Evolutionary conservation across 2,113 vertebrate genomes (phyloP), one percentile per base, ranked within the genome.

Genomic region (Noctilio leporinus): DNA sequence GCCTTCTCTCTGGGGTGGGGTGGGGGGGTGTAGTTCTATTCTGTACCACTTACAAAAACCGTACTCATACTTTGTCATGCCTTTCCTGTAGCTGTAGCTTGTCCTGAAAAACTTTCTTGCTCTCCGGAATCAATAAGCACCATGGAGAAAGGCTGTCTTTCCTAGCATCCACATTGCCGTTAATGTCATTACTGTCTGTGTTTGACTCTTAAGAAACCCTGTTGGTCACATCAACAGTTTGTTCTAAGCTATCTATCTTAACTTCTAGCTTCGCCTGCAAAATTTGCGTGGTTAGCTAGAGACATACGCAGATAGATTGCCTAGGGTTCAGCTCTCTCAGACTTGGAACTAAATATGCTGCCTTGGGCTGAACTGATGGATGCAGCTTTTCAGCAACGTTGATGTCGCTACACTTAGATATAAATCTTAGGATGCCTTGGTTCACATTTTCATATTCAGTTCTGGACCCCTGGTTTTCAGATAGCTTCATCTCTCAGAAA

Each of bases 391-490:
- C 59, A 55, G 75, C 47, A 59, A n/a, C 62, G 76, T 70, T 65
- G 75, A 76, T 81, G 83, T 86, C n/a, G 88, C 75, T 86, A 12
- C 19, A 5, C 16, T 45, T 30, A 22, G 65, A 10, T n/a, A 62
- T 55, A 87, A 89, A 93, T 89, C 95, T 94, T 45, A 4, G 47
- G 3, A 7, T 76, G 64, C n/a, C 73, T 64, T 65, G 55, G 38
- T 77, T 83, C 93, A 80, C 80, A 22, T 90, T 96, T 94, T 84
- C 84, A 69, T 91, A 35, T 26, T 86, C 47, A 14, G 65, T 92
- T 94, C 81, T 89, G 89, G 78, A 93, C 80, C 70, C 35, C 65
- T 87, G 40, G 17, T n/a, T 94, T 96, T 86, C 75, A 84, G 55
- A 81, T 3, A 35, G 20, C 33, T 59, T 91, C 24, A 57, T 84